Evolutionary conservation across 1,140 invertebrate genomes (phyloP), one percentile per base, ranked within the genome.

Genomic region (Chrysomallon squamiferum): DNA sequence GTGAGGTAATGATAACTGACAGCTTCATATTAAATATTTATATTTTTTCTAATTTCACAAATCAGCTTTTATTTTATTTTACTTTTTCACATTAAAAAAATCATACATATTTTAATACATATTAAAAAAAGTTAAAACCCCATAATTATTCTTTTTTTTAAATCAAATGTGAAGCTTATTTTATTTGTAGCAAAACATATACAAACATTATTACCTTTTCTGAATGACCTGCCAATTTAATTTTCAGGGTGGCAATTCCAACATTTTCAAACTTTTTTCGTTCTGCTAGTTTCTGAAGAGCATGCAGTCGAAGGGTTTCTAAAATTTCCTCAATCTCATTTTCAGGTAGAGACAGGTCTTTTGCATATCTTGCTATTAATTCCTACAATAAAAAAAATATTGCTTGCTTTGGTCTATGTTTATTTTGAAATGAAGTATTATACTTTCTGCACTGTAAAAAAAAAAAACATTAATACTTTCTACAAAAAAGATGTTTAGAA

Each of bases 201-300:
- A 38, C 35, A 38, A 38, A 38, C 35, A 38, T 15, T 38, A 38
- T 38, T 38, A 38, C 59, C 43, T 32, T n/a, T 61, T 18, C 29
- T 30, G 20, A 22, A 2, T 45, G 41, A 18, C 20, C 35, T 27
- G 18, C 27, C 69, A 50, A 69, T 50, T 38, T 75, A 0, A 92
- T 78, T 77, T 88, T 88, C 13, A 92, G 73, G 6, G 88, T 89
- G 4, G 90, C 90, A 58, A 89, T 73, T 33, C 92, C 92, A 2
- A 90, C 90, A 70, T 89, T 87, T 66, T 89, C 83, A 73, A 89
- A 90, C 50, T 87, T 84, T 45, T 88, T 86, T 70, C 88, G 86
- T 41, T 91, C 89, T 58, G 88, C 88, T 3, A 91, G 81, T 72
- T 91, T 89, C 49, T 91, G 88, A 3, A 92, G 63, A 0, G 92